Evolutionary conservation across 2,113 vertebrate genomes (phyloP).

Genomic region (Zootoca vivipara): DNA sequence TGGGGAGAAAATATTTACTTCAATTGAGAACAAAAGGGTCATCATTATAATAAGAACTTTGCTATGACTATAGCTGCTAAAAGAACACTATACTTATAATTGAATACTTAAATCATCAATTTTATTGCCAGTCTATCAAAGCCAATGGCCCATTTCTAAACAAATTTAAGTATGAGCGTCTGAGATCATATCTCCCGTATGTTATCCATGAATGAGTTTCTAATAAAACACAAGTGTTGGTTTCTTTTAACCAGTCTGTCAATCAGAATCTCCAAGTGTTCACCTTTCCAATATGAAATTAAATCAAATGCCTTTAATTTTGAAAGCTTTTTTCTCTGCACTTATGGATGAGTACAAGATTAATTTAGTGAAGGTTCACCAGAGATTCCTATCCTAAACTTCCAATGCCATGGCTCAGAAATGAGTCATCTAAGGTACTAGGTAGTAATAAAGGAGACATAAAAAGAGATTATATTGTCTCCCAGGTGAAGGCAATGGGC

Average conservation of each 20-base stretch:
- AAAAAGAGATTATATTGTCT: neutral
- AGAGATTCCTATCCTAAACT: neutral
- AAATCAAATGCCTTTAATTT: neutral
- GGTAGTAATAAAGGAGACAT: neutral
- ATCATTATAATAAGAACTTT: neutral
- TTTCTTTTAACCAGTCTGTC: neutral
- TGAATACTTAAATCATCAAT: neutral
- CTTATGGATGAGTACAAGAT: neutral
- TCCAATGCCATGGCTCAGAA: neutral
- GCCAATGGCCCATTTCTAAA: neutral
- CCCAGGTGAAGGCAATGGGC: neutral
- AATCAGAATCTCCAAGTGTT: neutral
- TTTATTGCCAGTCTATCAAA: neutral
- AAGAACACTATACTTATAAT: neutral
- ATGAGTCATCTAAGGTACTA: neutral
- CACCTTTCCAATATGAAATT: conserved; percentile 8
- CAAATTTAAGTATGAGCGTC: neutral
- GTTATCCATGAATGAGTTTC: neutral
- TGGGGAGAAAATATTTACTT: neutral
- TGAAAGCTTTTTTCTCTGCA: neutral
- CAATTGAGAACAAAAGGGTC: neutral
- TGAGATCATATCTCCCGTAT: neutral
- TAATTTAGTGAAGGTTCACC: neutral
- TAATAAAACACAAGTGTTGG: conserved; percentile 13
- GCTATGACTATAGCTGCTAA: neutral